These are phyloP conservation scores for Tachypleus tridentatus DNA, from an alignment of 1,140 invertebrate species.

Conservation along the genomic window DNA sequence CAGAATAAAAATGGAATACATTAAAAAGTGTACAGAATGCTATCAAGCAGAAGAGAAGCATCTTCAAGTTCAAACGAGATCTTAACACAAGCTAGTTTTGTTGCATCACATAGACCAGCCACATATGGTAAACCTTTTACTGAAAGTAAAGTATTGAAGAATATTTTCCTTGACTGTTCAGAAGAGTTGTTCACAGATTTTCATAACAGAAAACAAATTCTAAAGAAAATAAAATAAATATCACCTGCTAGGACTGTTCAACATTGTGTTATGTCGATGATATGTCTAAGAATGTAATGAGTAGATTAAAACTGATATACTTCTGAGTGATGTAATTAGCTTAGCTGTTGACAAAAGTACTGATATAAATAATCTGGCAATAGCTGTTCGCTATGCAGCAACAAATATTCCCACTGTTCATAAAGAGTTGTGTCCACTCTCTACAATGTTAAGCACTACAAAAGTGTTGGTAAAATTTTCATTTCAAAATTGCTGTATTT, in stretches of 20 bases:
- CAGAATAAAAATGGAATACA: neutral
- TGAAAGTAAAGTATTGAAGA: neutral
- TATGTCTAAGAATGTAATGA: neutral
- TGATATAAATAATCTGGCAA: conserved; percentile 2
- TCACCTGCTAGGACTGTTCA: conserved; percentile 1
- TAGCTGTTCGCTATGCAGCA: neutral
- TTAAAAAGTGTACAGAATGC: conserved; percentile 1
- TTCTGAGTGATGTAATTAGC: neutral
- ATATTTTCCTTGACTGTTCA: neutral
- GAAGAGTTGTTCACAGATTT: neutral
- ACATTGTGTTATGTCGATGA: neutral
- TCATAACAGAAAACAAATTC: neutral
- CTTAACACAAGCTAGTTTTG: neutral
- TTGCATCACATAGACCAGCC: conserved; percentile 1
- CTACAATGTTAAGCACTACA: neutral
- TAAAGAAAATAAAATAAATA: conserved; percentile 2
- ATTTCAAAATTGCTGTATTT: neutral
- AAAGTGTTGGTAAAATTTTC: neutral
- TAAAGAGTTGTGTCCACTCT: conserved; percentile 1
- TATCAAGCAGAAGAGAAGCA: neutral
- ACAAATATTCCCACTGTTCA: neutral
- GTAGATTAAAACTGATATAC: neutral
- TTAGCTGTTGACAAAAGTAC: conserved; percentile 1
- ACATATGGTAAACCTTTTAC: conserved; percentile 1
- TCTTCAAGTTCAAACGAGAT: neutral